Conservation (phyloP, 1,140 invertebrate genomes). For the Aricia agestis region DNA sequence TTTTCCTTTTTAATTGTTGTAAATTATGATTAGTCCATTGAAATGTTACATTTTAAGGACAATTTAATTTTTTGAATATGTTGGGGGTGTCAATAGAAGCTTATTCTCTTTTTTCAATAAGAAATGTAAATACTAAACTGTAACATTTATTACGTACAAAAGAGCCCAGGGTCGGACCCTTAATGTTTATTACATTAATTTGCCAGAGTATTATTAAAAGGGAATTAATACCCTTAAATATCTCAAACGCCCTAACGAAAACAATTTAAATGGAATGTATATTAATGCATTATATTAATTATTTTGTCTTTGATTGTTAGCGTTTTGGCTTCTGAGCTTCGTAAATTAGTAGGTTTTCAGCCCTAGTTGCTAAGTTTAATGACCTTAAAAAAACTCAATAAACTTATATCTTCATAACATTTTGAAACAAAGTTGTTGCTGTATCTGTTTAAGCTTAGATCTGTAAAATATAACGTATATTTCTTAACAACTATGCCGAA, state of each 20-base stretch:
- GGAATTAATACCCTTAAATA: not conserved
- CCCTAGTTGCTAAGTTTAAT: no score
- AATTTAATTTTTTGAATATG: no score
- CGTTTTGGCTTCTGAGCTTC: not conserved
- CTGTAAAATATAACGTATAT: no score
- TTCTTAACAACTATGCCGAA: no score
- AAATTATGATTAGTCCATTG: no score
- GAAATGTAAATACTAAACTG: not conserved
- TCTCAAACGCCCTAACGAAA: not conserved
- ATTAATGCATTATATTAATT: not conserved
- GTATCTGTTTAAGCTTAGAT: no score
- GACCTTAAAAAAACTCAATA: no score
- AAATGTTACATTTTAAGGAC: no score
- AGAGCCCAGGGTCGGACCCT: not conserved
- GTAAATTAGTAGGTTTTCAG: not conserved
- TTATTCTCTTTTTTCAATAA: not conserved
- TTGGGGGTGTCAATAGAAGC: no score
- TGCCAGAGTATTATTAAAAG: not conserved
- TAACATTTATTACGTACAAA: not conserved
- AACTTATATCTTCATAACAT: no score
- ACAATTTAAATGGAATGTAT: not conserved
- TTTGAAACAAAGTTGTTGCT: no score
- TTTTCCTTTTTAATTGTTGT: no score
- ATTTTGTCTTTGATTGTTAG: not conserved
- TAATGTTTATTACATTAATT: conserved; percentile 4